Evolutionary conservation across 2,888 invertebrate species (phyloP).

Genomic region (Habroteleia sp.): DNA sequence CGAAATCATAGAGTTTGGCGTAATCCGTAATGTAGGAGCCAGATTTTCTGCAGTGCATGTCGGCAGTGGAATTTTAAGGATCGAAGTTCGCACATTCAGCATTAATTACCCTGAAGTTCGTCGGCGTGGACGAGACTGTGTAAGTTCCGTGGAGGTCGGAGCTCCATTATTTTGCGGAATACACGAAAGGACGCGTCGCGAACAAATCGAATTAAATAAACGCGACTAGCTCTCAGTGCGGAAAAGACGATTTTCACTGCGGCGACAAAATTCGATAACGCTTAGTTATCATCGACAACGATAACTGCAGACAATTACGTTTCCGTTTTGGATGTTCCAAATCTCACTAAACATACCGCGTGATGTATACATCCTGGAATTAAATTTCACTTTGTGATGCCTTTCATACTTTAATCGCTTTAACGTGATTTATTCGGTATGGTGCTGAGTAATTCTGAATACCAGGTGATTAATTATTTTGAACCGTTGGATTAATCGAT

Average conservation of each 20-base stretch:
- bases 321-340: slow-evolving; percentile 37
- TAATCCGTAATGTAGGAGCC: no score
- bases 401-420: slow-evolving; percentile 33
- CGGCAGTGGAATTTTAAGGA: no score
- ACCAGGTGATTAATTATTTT: not conserved
- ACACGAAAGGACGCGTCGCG: slow-evolving; percentile 35
- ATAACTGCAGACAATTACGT: slow-evolving; percentile 43
- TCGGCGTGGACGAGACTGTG: slow-evolving; percentile 36
- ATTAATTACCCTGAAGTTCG: slow-evolving; percentile 50
- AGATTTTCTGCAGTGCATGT: no score
- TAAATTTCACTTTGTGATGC: slow-evolving; percentile 30
- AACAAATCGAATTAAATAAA: slow-evolving; percentile 60
- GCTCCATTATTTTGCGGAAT: slow-evolving; percentile 52
- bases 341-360: slow-evolving; percentile 31
- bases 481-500: no score
- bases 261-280: slow-evolving; percentile 60
- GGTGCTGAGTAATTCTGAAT: slow-evolving; percentile 9
- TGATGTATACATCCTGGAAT: slow-evolving; percentile 27
- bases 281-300: slow-evolving; percentile 43
- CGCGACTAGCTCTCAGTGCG: slow-evolving; percentile 37
- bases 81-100: slow-evolving; percentile 47
- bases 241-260: slow-evolving; percentile 51
- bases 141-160: slow-evolving; percentile 51
- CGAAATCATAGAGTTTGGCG: no score
- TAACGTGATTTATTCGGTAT: slow-evolving; percentile 14